These are phyloP conservation scores for Amblyopsis rosae DNA, from an alignment of 2,113 vertebrate genomes.

Conservation along the genomic window DNA sequence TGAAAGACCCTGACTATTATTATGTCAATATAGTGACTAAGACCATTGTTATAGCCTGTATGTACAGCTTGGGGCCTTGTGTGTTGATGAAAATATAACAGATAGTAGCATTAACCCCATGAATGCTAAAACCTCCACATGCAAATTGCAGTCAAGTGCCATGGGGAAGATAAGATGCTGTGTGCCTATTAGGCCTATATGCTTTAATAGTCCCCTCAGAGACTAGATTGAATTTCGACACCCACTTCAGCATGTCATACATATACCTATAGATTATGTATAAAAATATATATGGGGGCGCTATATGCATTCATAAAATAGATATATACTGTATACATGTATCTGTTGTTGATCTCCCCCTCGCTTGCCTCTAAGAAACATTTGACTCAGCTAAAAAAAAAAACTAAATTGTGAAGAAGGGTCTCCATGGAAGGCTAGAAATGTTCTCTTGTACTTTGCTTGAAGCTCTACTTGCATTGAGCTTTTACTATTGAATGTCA, in stretches of 20 bases:
- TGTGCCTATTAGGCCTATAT: slow-evolving; percentile 18
- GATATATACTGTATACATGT: slow-evolving; percentile 29
- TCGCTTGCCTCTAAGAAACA: slow-evolving; percentile 1
- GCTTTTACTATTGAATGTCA: slow-evolving; percentile 14
- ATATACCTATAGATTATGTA: slow-evolving; percentile 5
- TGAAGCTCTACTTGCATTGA: slow-evolving; percentile 18
- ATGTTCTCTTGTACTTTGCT: not conserved
- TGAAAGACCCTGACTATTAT: slow-evolving; percentile 21
- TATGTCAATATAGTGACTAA: slow-evolving; percentile 12
- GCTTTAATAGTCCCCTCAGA: slow-evolving; percentile 48
- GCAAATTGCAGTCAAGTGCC: slow-evolving; percentile 49
- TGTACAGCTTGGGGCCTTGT: slow-evolving; percentile 23
- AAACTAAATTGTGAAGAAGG: slow-evolving; percentile 12
- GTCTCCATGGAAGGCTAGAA: slow-evolving; percentile 10
- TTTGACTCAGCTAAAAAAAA: slow-evolving; percentile 36
- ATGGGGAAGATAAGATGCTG: slow-evolving; percentile 15
- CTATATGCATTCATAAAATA: not conserved
- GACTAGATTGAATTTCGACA: slow-evolving; percentile 40
- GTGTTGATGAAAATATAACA: slow-evolving; percentile 31
- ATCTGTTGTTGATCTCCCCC: slow-evolving; percentile 24
- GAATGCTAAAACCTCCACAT: slow-evolving; percentile 42
- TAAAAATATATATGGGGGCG: slow-evolving; percentile 31
- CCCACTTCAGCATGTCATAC: slow-evolving; percentile 5
- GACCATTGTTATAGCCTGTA: slow-evolving; percentile 39
- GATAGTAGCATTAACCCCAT: slow-evolving; percentile 37